Evolutionary conservation across 2,113 vertebrate genomes (phyloP), one percentile per base, ranked within the genome.

Genomic region (Lasiurus borealis): DNA sequence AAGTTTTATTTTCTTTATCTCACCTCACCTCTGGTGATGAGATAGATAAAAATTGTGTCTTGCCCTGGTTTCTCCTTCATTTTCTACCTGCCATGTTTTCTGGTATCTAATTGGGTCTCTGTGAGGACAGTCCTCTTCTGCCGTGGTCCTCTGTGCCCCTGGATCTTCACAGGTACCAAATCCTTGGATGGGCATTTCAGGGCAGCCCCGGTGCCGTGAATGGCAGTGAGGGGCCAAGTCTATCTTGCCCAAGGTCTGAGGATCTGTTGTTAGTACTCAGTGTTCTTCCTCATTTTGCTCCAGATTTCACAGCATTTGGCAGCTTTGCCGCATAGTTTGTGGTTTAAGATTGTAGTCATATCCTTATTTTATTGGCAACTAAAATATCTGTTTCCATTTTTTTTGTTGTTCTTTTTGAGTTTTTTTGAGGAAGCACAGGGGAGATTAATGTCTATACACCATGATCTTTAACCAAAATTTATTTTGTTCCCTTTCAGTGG

Each of bases 231-330:
- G 59, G 8, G 8, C 85, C 86, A 36, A 54, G 82, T 57, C 23
- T 31, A 5, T 92, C 72, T 95, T 93, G 36, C 96, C 54, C 77
- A 95, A 95, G 66, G 1, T 78, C 72, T 90, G 88, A 92, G 54
- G 57, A 54, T 59, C 15, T 96, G 78, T 66, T 87, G 36, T 68
- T 44, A 68, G 40, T 57, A 95, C 76, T 88, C 87, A 2, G 11
- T 52, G 68, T 88, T 89, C 66, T 97, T 96, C 96, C 90, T 85
- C 73, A 86, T 93, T 95, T 80, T 27, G 50, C 2, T 66, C 50
- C 64, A 46, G 57, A 92, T 95, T 95, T 93, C 94, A 88, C 69
- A 85, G 90, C 19, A 31, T 54, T 72, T 90, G 90, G 40, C 77
- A 94, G 7, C 13, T 78, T 94, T 90, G 62, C 88, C 66, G 34